Evolutionary conservation across 2,797 vertebrate species (phyloP).

Genomic region (Onychomys arenicola): DNA sequence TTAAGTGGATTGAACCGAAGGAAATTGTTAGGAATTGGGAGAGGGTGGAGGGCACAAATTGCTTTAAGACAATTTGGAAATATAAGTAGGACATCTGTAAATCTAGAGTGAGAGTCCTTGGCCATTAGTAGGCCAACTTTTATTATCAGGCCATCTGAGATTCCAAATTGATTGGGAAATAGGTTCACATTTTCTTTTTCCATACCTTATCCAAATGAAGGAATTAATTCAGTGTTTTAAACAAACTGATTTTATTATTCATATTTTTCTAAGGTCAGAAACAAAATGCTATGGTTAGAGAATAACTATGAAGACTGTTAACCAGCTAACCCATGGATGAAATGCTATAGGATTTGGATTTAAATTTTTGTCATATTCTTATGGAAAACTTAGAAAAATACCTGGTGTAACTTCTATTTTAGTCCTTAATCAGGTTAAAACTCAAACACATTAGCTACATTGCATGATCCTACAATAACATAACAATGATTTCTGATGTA

Average conservation of each 20-base stretch:
- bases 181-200: not conserved
- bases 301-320: not conserved
- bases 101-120: not conserved
- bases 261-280: not conserved
- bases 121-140: not conserved
- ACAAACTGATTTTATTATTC: not conserved
- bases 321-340: not conserved
- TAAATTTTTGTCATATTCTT: not conserved
- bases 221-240: not conserved
- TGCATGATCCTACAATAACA: not conserved
- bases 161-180: not conserved
- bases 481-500: not conserved
- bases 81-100: not conserved
- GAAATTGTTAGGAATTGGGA: not conserved
- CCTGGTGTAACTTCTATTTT: not conserved
- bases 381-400: not conserved
- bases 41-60: not conserved
- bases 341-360: not conserved
- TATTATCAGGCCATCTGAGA: not conserved
- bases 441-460: not conserved
- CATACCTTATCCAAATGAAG: not conserved
- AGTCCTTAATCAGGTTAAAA: not conserved
- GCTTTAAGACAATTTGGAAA: not conserved
- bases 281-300: not conserved
- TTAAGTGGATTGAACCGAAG: not conserved